A percentile compares a stretch with the other conserved stretches of the same genome.
These are phyloP conservation scores for Magallana ariakensis DNA, from an alignment of 1,140 invertebrate species.

Conservation along the genomic window DNA sequence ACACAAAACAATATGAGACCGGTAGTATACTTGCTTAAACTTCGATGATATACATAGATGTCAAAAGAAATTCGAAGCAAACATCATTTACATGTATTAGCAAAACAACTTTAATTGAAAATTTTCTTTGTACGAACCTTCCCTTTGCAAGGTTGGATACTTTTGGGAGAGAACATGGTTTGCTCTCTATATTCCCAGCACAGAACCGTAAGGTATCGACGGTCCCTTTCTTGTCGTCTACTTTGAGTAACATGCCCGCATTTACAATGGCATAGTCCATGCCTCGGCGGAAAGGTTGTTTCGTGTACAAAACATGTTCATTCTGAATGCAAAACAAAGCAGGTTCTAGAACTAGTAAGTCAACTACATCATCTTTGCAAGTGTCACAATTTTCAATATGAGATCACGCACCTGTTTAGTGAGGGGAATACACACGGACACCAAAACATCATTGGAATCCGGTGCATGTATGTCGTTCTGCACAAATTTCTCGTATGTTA, in stretches of 20 bases:
- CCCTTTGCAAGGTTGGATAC: background rate
- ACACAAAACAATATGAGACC: too few relatives aligned
- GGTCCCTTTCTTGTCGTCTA: slow-evolving; percentile 78
- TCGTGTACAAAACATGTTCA: slow-evolving; percentile 89
- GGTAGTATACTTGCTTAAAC: too few relatives aligned
- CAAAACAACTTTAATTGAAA: too few relatives aligned
- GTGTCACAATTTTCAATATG: too few relatives aligned
- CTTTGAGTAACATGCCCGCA: slow-evolving; percentile 77
- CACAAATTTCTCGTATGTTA: background rate
- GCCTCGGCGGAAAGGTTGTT: slow-evolving; percentile 93
- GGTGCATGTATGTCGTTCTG: background rate
- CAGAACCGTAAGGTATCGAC: slow-evolving; percentile 85
- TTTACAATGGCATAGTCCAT: slow-evolving; percentile 97
- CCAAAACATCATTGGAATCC: background rate
- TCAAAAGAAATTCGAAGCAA: too few relatives aligned
- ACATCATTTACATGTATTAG: too few relatives aligned
- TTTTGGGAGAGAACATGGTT: slow-evolving; percentile 6
- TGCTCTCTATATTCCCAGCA: slow-evolving; percentile 82
- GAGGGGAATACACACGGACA: background rate
- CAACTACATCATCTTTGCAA: too few relatives aligned
- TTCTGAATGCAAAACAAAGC: slow-evolving; percentile 75
- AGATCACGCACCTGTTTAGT: background rate
- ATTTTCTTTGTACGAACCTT: background rate
- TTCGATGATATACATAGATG: too few relatives aligned
- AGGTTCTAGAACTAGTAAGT: too few relatives aligned